Percentiles rank a stretch among this genome's conserved stretches.
phyloP scores from a whole-genome alignment of 2,113 vertebrate species.

The Eulemur macaco region DNA sequence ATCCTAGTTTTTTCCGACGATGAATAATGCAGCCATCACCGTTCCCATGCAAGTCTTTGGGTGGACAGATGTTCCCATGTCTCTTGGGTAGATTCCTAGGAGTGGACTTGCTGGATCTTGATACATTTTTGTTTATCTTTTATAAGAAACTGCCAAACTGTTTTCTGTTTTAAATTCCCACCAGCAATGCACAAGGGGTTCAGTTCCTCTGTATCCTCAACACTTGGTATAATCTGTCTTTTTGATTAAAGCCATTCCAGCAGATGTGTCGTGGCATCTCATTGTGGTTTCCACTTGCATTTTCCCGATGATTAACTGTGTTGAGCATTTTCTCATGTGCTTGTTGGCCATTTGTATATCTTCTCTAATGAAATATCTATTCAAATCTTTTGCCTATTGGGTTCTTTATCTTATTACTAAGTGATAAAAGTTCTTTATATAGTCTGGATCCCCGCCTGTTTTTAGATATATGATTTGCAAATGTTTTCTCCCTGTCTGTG shows the following conservation, averaged over 20 bases:
- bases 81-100: background rate
- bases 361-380: slow-evolving; percentile 27
- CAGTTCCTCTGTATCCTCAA: rapidly evolving
- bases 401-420: background rate
- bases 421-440: background rate
- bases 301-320: background rate
- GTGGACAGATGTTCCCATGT: background rate
- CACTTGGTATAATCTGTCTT: background rate
- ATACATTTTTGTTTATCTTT: background rate
- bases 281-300: background rate
- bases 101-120: background rate
- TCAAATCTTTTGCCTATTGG: background rate
- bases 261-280: background rate
- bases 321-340: background rate
- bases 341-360: background rate
- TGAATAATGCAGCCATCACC: background rate
- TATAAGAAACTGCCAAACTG: background rate
- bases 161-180: background rate
- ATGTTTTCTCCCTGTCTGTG: background rate
- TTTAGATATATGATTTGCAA: background rate
- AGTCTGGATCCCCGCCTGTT: background rate
- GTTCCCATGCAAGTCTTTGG: rapidly evolving
- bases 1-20: background rate
- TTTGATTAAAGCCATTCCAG: background rate
- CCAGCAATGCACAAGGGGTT: too few species aligned